These are phyloP conservation scores for Diplazon laetatorius DNA, from an alignment of 2,888 invertebrate species.

Conservation along the genomic window DNA sequence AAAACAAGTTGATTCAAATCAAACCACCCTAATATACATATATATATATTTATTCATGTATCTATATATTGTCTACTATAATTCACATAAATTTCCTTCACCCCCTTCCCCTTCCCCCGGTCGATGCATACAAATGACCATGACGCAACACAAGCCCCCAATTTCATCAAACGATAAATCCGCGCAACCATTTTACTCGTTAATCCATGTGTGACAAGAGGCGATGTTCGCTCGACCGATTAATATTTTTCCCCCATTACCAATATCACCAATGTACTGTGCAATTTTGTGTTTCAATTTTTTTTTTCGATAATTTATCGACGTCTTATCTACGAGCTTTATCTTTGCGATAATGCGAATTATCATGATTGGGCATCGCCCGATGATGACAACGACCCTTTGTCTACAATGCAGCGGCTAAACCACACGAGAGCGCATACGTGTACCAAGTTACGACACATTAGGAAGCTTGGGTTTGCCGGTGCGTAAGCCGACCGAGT, in stretches of 20 bases:
- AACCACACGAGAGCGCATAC: constrained; percentile 36
- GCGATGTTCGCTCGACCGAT: neutral
- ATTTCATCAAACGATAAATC: neutral
- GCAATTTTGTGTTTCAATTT: too few species aligned
- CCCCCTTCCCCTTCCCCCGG: too few species aligned
- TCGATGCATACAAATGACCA: too few species aligned
- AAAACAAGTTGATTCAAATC: too few species aligned
- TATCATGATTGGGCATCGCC: too few species aligned
- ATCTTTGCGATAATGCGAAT: constrained; percentile 7
- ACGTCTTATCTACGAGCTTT: too few species aligned
- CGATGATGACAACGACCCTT: constrained; percentile 39
- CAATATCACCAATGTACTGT: neutral
- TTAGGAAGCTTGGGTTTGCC: constrained; percentile 55
- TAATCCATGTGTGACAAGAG: too few species aligned
- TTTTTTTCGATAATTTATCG: too few species aligned
- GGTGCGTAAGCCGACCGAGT: constrained; percentile 32
- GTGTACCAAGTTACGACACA: constrained; percentile 60
- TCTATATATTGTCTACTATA: too few species aligned
- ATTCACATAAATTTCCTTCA: too few species aligned
- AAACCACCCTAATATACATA: too few species aligned
- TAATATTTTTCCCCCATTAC: neutral
- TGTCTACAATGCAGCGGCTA: constrained; percentile 50
- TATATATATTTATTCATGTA: too few species aligned
- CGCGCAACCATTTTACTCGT: neutral
- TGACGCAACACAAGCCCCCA: constrained; percentile 1